Percentiles rank a stretch among this genome's conserved stretches.
These are phyloP conservation scores for Elephas maximus DNA, from an alignment of 2,113 vertebrate genomes.

Conservation along the genomic window DNA sequence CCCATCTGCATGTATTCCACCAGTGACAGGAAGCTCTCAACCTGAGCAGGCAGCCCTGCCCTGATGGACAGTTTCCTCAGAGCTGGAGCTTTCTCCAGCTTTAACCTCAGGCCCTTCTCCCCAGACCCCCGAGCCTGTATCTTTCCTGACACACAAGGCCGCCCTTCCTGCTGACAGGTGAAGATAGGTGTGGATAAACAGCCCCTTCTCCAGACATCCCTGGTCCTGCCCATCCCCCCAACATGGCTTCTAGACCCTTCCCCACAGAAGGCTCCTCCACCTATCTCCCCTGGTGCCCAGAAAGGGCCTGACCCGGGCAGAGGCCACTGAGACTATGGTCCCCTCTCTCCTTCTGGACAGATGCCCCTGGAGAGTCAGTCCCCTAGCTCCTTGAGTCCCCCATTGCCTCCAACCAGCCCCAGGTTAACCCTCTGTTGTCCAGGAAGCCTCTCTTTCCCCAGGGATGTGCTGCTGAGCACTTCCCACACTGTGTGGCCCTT, in stretches of 20 bases:
- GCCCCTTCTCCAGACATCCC: neutral
- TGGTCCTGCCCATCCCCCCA: no score
- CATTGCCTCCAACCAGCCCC: neutral
- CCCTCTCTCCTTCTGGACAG: neutral
- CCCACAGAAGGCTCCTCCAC: neutral
- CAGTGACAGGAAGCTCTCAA: neutral
- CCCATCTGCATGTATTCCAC: accelerated
- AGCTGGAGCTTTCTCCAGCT: neutral
- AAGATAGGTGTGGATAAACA: neutral
- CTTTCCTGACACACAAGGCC: neutral
- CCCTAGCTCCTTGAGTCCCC: neutral
- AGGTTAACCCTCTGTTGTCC: neutral
- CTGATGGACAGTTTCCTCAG: neutral
- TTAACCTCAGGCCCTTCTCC: neutral
- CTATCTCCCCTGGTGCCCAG: neutral
- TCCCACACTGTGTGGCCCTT: accelerated
- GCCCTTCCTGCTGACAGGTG: neutral
- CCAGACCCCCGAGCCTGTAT: neutral
- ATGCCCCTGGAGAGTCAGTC: neutral
- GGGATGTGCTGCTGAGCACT: neutral
- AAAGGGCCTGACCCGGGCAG: neutral
- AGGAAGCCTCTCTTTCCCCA: neutral
- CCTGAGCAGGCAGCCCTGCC: neutral
- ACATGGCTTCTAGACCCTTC: neutral
- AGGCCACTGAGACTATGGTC: accelerated